A percentile compares a stretch with the other conserved stretches of the same genome.
These are phyloP conservation scores for Corvus moneduloides DNA, from an alignment of 2,113 vertebrate genomes.

Conservation along the genomic window DNA sequence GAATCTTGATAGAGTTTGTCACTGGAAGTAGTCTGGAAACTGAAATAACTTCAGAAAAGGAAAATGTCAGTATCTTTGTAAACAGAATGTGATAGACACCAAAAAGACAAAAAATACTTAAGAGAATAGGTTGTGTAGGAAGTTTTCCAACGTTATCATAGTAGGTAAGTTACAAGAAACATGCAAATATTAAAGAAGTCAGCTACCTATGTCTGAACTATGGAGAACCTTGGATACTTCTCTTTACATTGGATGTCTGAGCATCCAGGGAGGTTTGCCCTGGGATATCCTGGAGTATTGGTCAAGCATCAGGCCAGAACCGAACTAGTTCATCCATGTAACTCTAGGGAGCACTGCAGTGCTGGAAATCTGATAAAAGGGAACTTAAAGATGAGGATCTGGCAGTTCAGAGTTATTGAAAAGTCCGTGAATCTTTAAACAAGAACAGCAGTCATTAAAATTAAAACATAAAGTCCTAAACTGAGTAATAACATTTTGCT, in stretches of 20 bases:
- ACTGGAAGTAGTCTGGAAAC: background rate
- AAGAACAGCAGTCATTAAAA: background rate
- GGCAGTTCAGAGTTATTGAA: background rate
- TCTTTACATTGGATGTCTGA: background rate
- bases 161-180: background rate
- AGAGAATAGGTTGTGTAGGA: background rate
- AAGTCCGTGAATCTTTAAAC: background rate
- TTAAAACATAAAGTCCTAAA: slow-evolving; percentile 8
- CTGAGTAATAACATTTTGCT: slow-evolving; percentile 1
- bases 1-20: background rate
- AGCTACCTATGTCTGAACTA: background rate
- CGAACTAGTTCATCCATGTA: background rate
- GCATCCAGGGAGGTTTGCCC: background rate
- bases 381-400: background rate
- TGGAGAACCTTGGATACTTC: background rate
- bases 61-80: background rate
- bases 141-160: background rate
- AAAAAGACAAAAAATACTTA: background rate
- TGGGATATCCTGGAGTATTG: background rate
- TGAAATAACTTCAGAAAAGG: background rate
- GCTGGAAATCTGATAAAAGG: background rate
- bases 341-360: slow-evolving; percentile 22
- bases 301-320: background rate
- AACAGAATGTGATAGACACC: background rate
- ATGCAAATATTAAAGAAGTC: background rate